Conservation (phyloP, 1,140 invertebrate species). For the Amphibalanus amphitrite region DNA sequence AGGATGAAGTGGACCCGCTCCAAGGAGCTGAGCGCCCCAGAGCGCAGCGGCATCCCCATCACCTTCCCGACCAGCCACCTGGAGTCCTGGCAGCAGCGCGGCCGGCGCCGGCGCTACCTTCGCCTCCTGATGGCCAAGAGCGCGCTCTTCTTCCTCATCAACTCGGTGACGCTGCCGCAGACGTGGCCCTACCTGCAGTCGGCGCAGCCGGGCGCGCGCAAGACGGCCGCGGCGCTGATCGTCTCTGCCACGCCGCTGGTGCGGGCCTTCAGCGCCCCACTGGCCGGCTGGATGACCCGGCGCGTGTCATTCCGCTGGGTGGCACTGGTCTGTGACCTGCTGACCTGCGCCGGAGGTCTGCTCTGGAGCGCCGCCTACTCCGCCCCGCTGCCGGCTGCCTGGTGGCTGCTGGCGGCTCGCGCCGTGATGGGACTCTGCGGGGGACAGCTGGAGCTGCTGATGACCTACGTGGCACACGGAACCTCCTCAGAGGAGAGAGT, state of each 20-base stretch:
- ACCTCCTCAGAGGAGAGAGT: not conserved
- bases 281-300: not conserved
- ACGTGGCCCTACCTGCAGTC: conserved; percentile 1
- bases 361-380: not conserved
- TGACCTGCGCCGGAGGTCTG: not conserved
- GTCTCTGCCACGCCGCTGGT: not conserved
- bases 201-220: not conserved
- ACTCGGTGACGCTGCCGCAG: conserved; percentile 4
- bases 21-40: not conserved
- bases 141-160: not conserved
- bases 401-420: not conserved
- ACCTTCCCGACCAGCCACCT: not conserved
- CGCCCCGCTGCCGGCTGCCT: not conserved
- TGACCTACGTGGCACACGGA: not conserved
- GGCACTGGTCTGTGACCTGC: not conserved
- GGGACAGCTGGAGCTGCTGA: not conserved
- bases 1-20: not conserved
- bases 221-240: not conserved
- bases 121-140: not conserved
- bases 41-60: not conserved
- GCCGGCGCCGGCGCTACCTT: not conserved
- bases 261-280: not conserved
- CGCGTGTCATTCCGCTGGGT: not conserved
- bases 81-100: not conserved
- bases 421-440: not conserved